Evolutionary conservation across 2,888 invertebrate species (phyloP), one percentile per base, ranked within the genome.

Genomic region (Zhuqinia jingwanae): DNA sequence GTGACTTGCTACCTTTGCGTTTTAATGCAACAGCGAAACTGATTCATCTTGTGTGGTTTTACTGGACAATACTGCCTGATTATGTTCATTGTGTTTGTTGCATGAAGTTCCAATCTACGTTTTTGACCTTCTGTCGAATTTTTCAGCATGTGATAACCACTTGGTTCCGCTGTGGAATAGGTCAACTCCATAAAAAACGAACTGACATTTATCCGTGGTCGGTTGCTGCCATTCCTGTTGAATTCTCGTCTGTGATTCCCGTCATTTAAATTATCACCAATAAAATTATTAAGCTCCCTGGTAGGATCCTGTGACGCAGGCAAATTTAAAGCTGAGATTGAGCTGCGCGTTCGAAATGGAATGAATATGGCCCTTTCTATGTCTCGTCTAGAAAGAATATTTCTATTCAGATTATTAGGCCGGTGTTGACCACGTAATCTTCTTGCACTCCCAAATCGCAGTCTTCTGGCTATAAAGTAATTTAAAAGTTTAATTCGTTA

Each of bases 111-210:
- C 53, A 83, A 3, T 30, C 78, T 65, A 11, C 73, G 45, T 22
- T 70, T 42, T 17, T 50, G 79, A 1, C n/a, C 70, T 17, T 85
- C 83, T 8, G 27, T 25, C 1, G 76, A 76, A 17, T 25, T 83
- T 76, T 83, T 83, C 2, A 76, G 47, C 2, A 76, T 15, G 13
- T 75, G 75, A 50, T 76, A n/a, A 10, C 17, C 17, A 36, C 63
- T 22, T 10, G 45, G 47, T 20, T 63, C 83, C n/a, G 65, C 30
- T 2, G 73, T 20, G 10, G 83, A 83, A 42, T 83, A 83, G 3
- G 83, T 83, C 10, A 83, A n/a, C 53, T 83, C 76, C 83, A 83
- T 83, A 53, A 83, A 83, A 65, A 83, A 76, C 27, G 83, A 63
- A 25, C 83, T 76, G 15, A 82, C 75, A 13, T 82, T 82, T 50